Conservation (phyloP, 92 coral and sea anemone genomes). For the Porites divaricata region DNA sequence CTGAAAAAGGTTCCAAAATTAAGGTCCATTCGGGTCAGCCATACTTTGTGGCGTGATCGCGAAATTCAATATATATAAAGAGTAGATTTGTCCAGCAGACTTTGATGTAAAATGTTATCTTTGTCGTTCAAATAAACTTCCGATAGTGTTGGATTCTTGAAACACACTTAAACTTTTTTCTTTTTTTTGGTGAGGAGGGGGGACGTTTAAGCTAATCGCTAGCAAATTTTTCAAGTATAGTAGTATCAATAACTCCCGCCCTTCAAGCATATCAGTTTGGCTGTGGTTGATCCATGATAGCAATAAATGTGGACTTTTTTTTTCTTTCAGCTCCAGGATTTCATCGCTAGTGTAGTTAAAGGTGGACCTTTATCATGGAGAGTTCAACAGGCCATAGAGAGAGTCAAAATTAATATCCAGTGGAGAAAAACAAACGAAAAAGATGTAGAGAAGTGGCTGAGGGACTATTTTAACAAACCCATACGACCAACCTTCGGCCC, state of each 20-base stretch:
- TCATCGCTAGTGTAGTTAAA: constrained; percentile 10
- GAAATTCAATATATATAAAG: neutral
- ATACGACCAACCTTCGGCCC: neutral
- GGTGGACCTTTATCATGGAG: constrained; percentile 31
- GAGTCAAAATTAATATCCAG: constrained; percentile 50
- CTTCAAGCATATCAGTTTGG: too few relatives aligned
- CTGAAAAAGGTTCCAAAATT: neutral
- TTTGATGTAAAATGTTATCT: too few relatives aligned
- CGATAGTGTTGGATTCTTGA: too few relatives aligned
- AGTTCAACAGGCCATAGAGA: constrained; percentile 49
- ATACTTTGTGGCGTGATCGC: neutral
- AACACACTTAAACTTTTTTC: too few relatives aligned
- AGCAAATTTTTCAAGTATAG: neutral
- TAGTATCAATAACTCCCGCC: neutral
- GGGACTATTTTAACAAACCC: neutral
- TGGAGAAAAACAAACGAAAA: constrained; percentile 59
- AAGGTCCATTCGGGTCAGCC: neutral
- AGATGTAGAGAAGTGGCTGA: constrained; percentile 45
- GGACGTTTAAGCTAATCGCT: neutral
- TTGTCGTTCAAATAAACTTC: too few relatives aligned
- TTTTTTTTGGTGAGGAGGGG: neutral
- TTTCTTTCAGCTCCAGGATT: constrained; percentile 41
- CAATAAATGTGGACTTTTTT: too few relatives aligned
- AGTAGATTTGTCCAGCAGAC: too few relatives aligned
- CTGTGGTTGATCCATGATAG: too few relatives aligned